Evolutionary conservation across 2,797 vertebrate genomes (phyloP).

Genomic region (Neostethus bicornis): DNA sequence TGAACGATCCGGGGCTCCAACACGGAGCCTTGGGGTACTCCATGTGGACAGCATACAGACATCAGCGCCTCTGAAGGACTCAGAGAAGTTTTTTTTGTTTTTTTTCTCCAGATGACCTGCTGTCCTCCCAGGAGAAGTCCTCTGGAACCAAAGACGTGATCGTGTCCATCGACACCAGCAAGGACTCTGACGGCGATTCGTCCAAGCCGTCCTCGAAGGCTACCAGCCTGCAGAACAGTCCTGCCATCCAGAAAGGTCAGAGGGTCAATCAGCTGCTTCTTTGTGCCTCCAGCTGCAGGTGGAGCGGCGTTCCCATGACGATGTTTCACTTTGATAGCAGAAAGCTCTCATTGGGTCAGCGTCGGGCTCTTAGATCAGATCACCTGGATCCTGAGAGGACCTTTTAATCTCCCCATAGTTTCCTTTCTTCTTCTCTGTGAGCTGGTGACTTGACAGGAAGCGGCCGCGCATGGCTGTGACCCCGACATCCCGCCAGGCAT

Average conservation of each 20-base stretch:
- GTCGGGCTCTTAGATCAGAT: background rate
- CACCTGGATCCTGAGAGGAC: slow-evolving; percentile 8
- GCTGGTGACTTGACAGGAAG: slow-evolving; percentile 39
- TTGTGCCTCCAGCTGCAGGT: no score
- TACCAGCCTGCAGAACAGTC: slow-evolving; percentile 86
- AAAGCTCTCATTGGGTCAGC: no score
- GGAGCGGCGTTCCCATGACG: no score
- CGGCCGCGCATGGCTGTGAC: slow-evolving; percentile 32
- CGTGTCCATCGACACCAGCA: slow-evolving; percentile 93
- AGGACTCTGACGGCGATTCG: slow-evolving; percentile 89
- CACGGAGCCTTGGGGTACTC: no score
- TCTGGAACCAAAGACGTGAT: slow-evolving; percentile 92
- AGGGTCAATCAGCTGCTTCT: background rate
- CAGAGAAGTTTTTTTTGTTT: no score
- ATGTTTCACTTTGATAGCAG: background rate
- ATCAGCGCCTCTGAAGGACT: no score
- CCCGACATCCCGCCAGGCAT: slow-evolving; percentile 37
- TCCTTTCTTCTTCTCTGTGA: slow-evolving; percentile 9
- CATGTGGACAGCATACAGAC: no score
- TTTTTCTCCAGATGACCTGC: slow-evolving; percentile 84
- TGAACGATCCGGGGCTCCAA: no score
- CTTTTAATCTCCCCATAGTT: slow-evolving; percentile 33
- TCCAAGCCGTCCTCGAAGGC: slow-evolving; percentile 85
- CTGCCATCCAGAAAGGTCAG: slow-evolving; percentile 87
- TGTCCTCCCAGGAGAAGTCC: slow-evolving; percentile 92